phyloP scores from a whole-genome alignment of 2,113 vertebrate genomes.

The Aepyceros melampus region DNA sequence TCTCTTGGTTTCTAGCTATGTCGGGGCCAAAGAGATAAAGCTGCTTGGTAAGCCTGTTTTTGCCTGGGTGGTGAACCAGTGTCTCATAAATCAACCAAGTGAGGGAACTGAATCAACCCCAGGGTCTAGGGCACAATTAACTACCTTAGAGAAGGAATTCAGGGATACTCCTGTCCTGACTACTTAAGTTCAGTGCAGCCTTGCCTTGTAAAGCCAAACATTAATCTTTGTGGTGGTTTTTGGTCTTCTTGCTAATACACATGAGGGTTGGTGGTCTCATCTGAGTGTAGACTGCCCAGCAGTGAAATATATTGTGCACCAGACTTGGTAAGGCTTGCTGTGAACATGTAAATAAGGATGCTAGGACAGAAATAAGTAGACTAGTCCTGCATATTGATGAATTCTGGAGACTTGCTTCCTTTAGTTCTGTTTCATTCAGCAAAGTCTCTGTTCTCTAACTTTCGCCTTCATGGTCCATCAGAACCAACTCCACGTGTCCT shows the following conservation, averaged over 20 bases:
- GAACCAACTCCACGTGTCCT: background rate
- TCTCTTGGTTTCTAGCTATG: background rate
- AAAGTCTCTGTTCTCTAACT: background rate
- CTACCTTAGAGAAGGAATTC: background rate
- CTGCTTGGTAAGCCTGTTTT: background rate
- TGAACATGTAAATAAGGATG: background rate
- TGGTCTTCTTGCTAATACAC: background rate
- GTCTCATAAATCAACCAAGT: background rate
- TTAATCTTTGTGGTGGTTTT: background rate
- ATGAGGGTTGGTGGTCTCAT: background rate
- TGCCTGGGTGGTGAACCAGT: background rate
- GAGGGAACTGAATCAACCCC: background rate
- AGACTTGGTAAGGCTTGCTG: background rate
- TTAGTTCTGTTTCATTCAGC: background rate
- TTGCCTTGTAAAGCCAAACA: background rate
- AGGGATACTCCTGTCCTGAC: background rate
- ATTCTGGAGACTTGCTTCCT: background rate
- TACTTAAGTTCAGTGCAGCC: background rate
- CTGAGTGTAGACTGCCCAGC: background rate
- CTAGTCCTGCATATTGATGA: background rate
- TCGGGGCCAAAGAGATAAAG: background rate
- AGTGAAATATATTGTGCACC: background rate
- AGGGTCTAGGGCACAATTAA: background rate
- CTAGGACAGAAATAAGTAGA: background rate
- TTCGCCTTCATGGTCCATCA: background rate